A percentile compares a stretch with the other conserved stretches of the same genome.
phyloP scores from a whole-genome alignment of 2,113 vertebrate species.

The Rhabdomys dilectus region DNA sequence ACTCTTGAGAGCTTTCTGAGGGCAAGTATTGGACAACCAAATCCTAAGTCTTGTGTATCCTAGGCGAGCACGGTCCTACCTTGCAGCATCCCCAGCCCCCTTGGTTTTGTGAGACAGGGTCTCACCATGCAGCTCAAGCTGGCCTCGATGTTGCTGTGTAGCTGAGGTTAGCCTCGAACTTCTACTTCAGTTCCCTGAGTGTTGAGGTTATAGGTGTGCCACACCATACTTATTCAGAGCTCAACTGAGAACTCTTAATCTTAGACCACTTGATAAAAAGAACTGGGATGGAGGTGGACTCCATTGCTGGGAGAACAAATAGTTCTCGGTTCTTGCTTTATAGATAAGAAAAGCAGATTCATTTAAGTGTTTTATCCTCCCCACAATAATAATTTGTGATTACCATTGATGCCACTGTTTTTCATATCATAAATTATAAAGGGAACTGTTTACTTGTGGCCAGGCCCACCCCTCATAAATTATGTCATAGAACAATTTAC shows the following conservation, averaged over 20 bases:
- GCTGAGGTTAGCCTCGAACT: too few species aligned
- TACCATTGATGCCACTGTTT: not conserved
- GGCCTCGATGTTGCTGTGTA: not conserved
- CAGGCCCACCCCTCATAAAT: not conserved
- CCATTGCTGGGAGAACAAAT: not conserved
- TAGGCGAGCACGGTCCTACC: not conserved
- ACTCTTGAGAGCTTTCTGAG: not conserved
- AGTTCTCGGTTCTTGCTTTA: not conserved
- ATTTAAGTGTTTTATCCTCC: not conserved
- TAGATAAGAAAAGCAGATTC: conserved; percentile 5
- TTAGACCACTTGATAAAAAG: not conserved
- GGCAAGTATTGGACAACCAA: not conserved
- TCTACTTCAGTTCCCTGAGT: not conserved
- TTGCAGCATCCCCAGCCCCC: not conserved
- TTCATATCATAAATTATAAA: not conserved
- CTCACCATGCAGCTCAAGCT: not conserved
- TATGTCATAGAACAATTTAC: not conserved
- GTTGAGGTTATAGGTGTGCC: not conserved
- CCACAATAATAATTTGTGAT: not conserved
- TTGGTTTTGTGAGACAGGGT: not conserved
- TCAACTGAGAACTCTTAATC: not conserved
- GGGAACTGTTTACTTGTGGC: not conserved
- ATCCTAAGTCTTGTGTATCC: not conserved
- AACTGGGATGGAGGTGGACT: not conserved
- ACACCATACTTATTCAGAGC: not conserved